Percentiles rank a stretch among this genome's conserved stretches.
Evolutionary conservation across 2,888 invertebrate species (phyloP).

Genomic region (Tiphia femorata): DNA sequence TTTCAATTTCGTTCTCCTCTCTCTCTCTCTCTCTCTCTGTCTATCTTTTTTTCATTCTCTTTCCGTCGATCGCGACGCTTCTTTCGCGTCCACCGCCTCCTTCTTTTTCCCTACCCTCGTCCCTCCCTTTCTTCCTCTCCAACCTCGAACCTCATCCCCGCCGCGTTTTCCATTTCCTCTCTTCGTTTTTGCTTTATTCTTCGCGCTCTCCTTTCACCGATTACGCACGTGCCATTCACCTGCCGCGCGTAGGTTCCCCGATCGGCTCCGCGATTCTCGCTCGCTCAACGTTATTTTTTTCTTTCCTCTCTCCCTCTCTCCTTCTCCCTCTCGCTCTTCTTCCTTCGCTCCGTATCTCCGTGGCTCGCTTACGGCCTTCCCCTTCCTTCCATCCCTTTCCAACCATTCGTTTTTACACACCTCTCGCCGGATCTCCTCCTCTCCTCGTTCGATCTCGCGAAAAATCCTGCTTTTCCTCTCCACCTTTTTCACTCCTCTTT

Average conservation of each 20-base stretch:
- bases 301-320: conserved; percentile 11
- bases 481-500: no score
- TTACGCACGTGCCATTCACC: conserved; percentile 18
- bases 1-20: conserved; percentile 10
- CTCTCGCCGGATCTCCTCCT: no score
- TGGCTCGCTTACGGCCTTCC: no score
- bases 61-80: neutral
- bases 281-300: neutral
- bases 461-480: no score
- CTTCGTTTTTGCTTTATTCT: conserved; percentile 19
- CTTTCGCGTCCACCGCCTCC: neutral
- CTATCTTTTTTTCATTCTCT: neutral
- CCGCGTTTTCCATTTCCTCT: conserved; percentile 7
- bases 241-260: conserved; percentile 1
- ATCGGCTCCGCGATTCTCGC: conserved; percentile 1
- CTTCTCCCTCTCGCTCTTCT: conserved; percentile 5
- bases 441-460: no score
- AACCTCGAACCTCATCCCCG: neutral
- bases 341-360: no score
- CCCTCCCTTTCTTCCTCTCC: neutral
- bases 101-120: neutral
- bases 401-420: no score
- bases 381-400: no score
- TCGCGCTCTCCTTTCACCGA: conserved; percentile 41
- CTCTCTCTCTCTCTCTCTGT: conserved; percentile 9